phyloP scores from a whole-genome alignment of 2,888 invertebrate genomes.

The Tubulanus polymorphus region DNA sequence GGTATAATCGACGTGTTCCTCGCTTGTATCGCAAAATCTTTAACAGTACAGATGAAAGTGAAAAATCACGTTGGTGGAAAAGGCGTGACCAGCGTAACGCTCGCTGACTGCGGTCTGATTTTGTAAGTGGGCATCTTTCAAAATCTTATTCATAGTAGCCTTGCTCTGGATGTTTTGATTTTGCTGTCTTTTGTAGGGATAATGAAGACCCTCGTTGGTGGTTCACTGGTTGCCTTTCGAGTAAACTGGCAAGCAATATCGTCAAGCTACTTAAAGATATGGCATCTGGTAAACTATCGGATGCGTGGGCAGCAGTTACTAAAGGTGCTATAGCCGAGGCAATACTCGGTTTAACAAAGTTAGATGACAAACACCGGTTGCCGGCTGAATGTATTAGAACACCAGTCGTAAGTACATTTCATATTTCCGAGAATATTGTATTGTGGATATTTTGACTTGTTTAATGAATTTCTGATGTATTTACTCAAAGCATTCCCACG shows the following conservation, averaged over 20 bases:
- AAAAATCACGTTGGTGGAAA: conserved; percentile 56
- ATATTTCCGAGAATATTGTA: too few relatives aligned
- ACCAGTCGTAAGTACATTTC: conserved; percentile 63
- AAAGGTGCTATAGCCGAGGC: conserved; percentile 84
- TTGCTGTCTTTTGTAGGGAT: conserved; percentile 20
- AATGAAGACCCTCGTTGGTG: conserved; percentile 65
- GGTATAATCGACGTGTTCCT: conserved; percentile 86
- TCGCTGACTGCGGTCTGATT: conserved; percentile 52
- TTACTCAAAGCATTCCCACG: neutral
- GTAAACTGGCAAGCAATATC: conserved; percentile 82
- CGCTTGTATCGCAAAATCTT: conserved; percentile 83
- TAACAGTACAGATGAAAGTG: conserved; percentile 84
- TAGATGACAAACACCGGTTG: conserved; percentile 70
- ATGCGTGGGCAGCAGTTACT: conserved; percentile 80
- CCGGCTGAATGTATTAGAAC: conserved; percentile 76
- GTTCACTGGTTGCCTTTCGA: conserved; percentile 76
- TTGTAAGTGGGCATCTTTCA: neutral
- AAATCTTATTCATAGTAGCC: neutral
- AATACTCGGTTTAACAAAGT: conserved; percentile 75
- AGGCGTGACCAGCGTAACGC: conserved; percentile 58
- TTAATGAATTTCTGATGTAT: neutral
- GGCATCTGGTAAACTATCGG: conserved; percentile 81
- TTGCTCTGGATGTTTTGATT: neutral
- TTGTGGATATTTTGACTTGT: neutral
- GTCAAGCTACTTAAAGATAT: conserved; percentile 85